phyloP scores from a whole-genome alignment of 1,140 invertebrate genomes.

The Phthorimaea operculella region DNA sequence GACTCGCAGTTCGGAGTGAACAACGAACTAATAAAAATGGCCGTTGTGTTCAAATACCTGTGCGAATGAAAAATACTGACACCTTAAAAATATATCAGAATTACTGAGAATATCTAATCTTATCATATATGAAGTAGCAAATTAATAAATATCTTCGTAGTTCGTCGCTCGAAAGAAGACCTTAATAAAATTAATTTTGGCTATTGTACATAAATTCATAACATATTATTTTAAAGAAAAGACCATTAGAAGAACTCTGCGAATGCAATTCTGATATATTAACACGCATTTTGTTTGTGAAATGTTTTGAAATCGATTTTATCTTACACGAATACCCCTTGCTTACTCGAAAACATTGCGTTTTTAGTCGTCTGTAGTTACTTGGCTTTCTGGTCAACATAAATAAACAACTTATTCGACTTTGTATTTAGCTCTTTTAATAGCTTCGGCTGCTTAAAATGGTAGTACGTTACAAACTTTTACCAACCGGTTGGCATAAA shows the following conservation, averaged over 20 bases:
- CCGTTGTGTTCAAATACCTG: background rate
- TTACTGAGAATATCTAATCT: background rate
- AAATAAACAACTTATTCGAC: background rate
- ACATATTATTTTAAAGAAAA: no score
- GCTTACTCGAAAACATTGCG: slow-evolving; percentile 9
- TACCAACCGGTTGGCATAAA: no score
- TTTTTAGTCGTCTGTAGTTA: background rate
- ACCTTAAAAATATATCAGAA: background rate
- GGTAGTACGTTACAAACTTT: no score
- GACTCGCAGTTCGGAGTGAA: background rate
- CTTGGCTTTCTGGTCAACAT: background rate
- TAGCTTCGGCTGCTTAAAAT: no score
- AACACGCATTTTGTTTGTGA: background rate
- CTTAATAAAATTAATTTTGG: no score
- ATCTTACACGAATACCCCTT: slow-evolving; percentile 12
- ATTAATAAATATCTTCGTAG: no score
- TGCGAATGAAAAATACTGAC: background rate
- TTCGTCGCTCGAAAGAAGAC: no score
- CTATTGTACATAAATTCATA: no score
- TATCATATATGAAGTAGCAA: no score
- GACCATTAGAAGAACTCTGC: background rate
- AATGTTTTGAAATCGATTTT: slow-evolving; percentile 1
- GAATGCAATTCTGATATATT: background rate
- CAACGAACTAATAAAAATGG: background rate
- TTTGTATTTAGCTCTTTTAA: no score